Evolutionary conservation across 2,888 invertebrate genomes (phyloP), one percentile per base, ranked within the genome.

Genomic region (Netelia melanura): DNA sequence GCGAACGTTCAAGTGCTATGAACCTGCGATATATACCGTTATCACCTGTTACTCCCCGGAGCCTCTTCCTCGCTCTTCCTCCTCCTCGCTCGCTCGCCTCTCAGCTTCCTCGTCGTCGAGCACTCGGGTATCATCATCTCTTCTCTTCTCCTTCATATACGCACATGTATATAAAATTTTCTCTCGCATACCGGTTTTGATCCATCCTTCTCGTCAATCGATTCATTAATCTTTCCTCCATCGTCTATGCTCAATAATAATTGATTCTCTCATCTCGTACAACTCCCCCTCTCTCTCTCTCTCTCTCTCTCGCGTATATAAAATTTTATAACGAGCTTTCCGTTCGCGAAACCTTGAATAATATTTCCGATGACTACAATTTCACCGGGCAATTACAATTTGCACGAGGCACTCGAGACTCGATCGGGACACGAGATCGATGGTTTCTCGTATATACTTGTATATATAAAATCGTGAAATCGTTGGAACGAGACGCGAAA

Each of bases 11-110:
- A 80, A 85, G 78, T 79, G 68, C 48, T 78, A 71, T 83, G 83
- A 82, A 85, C 70, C 76, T 79, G 79, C 65, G 84, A 54, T 81
- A 76, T 91, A 54, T 71, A 91, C 91, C 91, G 91, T 91, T 91
- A 91, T 86, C 90, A 91, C 90, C 91, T 91, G 90, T 91, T 91
- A 87, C 84, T 87, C 86, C 67, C 85, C 68, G 80, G 72, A 67
- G 79, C 82, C 74, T 75, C 81, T 65, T 81, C 65, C 67, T 74
- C 52, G 72, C 65, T 38, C 52, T 44, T 62, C 83, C 56, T 6
- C 56, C 48, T 61, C 61, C 62, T 38, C 52, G 43, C 58, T 81
- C 56, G 1, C 43, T 62, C 54, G 6, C 14, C 21, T 65, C 65
- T 61, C 87, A 87, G 86, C 86, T 79, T 88, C 82, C 43, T 85